Percentiles rank a stretch among this genome's conserved stretches.
Conservation (phyloP, 37 sponge, comb jelly and placozoan genomes). For the Spongia lamella region DNA sequence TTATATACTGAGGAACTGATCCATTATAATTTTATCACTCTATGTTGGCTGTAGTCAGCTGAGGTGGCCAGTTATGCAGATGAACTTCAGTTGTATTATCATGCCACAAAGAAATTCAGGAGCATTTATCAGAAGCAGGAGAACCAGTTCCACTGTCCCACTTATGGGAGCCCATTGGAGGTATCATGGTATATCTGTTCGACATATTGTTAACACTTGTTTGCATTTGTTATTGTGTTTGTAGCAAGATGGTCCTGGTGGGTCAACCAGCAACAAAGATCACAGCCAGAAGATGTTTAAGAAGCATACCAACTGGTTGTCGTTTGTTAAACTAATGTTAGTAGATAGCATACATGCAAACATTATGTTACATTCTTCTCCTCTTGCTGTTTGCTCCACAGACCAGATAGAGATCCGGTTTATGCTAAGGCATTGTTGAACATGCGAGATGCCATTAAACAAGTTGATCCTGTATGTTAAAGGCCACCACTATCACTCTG, state of each 20-base stretch:
- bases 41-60: too few species aligned
- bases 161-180: slow-evolving; percentile 40
- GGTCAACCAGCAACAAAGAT: too few species aligned
- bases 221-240: slow-evolving; percentile 14
- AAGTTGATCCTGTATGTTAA: slow-evolving; percentile 43
- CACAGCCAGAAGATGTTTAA: slow-evolving; percentile 9
- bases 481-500: background rate
- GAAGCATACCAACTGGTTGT: slow-evolving; percentile 62
- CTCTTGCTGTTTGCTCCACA: background rate
- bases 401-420: slow-evolving; percentile 22
- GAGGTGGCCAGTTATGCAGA: slow-evolving; percentile 17
- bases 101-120: slow-evolving; percentile 45
- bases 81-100: slow-evolving; percentile 65
- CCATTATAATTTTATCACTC: background rate
- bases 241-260: background rate
- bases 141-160: slow-evolving; percentile 19
- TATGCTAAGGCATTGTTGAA: slow-evolving; percentile 26
- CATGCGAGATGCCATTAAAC: slow-evolving; percentile 25
- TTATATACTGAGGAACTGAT: background rate
- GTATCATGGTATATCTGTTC: background rate
- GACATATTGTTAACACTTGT: background rate
- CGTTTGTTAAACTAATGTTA: slow-evolving; percentile 33
- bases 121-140: slow-evolving; percentile 48
- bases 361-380: background rate
- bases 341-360: background rate